Evolutionary conservation across 1,140 invertebrate species (phyloP).

Genomic region (Ips nitidus): DNA sequence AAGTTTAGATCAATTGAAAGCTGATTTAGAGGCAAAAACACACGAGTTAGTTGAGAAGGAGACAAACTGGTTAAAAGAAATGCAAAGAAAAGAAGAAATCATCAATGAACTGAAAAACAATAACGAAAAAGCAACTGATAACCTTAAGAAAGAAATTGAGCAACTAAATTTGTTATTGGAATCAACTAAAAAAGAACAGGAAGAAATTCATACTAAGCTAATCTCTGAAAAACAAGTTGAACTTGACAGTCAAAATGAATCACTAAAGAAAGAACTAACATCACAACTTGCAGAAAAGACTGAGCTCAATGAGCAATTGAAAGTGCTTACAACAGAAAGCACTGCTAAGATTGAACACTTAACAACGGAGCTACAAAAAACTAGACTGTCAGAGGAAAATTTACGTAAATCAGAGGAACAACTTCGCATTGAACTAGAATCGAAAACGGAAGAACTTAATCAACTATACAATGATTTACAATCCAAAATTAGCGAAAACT

Average conservation of each 20-base stretch:
- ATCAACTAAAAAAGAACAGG: background rate
- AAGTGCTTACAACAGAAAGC: constrained; percentile 6
- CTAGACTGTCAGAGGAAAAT: constrained; percentile 8
- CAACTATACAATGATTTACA: constrained; percentile 17
- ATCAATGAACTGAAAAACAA: constrained; percentile 46
- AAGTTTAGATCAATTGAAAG: constrained; percentile 13
- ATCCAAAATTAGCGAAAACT: constrained; percentile 8
- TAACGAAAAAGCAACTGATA: constrained; percentile 2
- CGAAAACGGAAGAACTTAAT: constrained; percentile 9
- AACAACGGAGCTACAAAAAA: constrained; percentile 8
- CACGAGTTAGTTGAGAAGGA: constrained; percentile 10
- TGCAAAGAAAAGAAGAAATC: constrained; percentile 55
- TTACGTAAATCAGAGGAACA: background rate
- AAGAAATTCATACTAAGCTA: constrained; percentile 18
- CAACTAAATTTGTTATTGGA: constrained; percentile 6
- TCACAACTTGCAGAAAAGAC: constrained; percentile 20
- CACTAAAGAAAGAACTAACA: constrained; percentile 8
- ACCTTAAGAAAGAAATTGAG: constrained; percentile 19
- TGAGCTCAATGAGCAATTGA: constrained; percentile 16
- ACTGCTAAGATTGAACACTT: constrained; percentile 8
- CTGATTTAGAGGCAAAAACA: constrained; percentile 8
- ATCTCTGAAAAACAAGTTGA: constrained; percentile 11
- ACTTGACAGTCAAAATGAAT: constrained; percentile 21
- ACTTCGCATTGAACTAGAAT: constrained; percentile 15
- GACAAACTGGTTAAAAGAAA: constrained; percentile 54